phyloP scores from a whole-genome alignment of 2,888 invertebrate genomes.

The Eurytoma californica region DNA sequence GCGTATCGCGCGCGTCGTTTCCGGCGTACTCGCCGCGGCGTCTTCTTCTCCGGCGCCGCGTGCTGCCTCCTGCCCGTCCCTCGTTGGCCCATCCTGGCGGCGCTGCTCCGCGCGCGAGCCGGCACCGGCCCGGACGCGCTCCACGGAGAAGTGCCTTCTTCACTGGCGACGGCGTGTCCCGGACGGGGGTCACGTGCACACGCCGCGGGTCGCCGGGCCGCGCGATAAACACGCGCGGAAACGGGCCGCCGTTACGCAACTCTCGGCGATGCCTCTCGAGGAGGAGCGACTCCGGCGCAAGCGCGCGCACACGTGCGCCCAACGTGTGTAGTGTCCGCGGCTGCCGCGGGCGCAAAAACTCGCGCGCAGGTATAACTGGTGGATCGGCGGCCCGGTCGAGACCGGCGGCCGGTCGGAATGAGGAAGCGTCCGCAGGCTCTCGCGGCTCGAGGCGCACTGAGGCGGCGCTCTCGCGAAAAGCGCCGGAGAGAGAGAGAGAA shows the following conservation, averaged over 20 bases:
- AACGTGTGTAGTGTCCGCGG: conserved; percentile 7
- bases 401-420: neutral
- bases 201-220: neutral
- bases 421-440: conserved; percentile 27
- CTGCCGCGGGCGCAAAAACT: neutral
- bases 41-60: conserved; percentile 30
- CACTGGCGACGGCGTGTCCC: neutral
- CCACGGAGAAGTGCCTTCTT: neutral
- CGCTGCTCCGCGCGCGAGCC: neutral
- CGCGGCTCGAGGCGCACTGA: conserved; percentile 55
- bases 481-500: conserved; percentile 12
- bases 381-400: neutral
- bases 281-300: neutral
- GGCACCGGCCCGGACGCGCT: neutral
- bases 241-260: conserved; percentile 10
- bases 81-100: neutral
- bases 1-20: conserved; percentile 62
- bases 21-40: conserved; percentile 62
- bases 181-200: too few relatives aligned
- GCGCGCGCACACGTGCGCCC: neutral
- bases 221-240: conserved; percentile 32
- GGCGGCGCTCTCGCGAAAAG: conserved; percentile 31
- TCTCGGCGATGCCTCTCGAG: neutral
- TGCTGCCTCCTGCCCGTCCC: neutral
- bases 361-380: neutral